Evolutionary conservation across 2,888 invertebrate genomes (phyloP), one percentile per base, ranked within the genome.

Genomic region (Ichneumon xanthorius): DNA sequence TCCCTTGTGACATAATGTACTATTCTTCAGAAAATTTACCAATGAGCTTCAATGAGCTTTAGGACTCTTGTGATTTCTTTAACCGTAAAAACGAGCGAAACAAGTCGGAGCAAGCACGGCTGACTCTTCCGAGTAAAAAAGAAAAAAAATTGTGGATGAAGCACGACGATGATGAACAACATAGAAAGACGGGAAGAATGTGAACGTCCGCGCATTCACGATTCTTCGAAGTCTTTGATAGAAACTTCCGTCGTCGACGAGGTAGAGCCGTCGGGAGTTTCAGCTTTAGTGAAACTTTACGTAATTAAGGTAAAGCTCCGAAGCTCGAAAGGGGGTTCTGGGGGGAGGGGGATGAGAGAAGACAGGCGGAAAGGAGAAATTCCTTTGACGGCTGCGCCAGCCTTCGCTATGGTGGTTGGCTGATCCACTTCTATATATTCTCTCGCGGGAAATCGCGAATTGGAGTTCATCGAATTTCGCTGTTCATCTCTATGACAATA

Each of bases 231-330:
- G 85, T 85, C 85, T 82, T 85, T 85, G 85, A 85, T 85, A 76
- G 79, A 80, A 85, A 85, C 81, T 79, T 82, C n/a, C 50, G 26
- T 53, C 37, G 65, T 14, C 50, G 50, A 80, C 30, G 53, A 65
- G 63, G 22, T 45, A 67, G 50, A 61, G 77, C 63, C 84, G 77
- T 75, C 37, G 48, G 70, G 61, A 80, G 77, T 84, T 85, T 85
- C 67, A 76, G 79, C 63, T 79, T 85, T 82, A 79, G 58, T 58
- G 76, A 72, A 85, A 82, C 79, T 85, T 85, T 79, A 45, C 85
- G 85, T 85, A 85, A 85, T 85, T 85, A 85, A 85, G 79, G 85
- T 79, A 85, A 85, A 85, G 82, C 82, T 85, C 58, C 65, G 48
- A 61, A 48, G 48, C 63, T 71, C 71, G 53, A 80, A 77, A 67